Evolutionary conservation across 2,888 invertebrate genomes (phyloP).

Genomic region (Oscheius onirici): DNA sequence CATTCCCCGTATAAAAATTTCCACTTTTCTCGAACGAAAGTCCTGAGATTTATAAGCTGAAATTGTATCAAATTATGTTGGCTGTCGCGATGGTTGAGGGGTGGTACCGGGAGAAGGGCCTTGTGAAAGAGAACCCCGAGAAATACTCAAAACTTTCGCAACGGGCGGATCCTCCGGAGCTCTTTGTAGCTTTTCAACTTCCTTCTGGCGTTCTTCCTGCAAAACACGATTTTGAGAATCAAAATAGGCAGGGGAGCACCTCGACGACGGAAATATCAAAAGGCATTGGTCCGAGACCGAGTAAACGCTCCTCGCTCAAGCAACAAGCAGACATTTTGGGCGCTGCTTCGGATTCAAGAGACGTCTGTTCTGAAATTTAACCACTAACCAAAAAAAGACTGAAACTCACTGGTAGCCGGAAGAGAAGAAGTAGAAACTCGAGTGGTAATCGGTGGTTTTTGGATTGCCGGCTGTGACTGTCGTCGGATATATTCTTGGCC

Average conservation of each 20-base stretch:
- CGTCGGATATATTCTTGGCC: background rate
- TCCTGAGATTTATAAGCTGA: too few species aligned
- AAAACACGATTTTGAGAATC: too few species aligned
- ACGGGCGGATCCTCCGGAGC: constrained; percentile 15
- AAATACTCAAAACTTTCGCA: constrained; percentile 9
- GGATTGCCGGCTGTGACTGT: background rate
- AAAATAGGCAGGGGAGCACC: too few species aligned
- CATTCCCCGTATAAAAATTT: background rate
- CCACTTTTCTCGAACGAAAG: background rate
- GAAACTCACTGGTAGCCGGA: too few species aligned
- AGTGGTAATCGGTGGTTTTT: background rate
- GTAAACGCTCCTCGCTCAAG: constrained; percentile 17
- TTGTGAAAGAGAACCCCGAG: background rate
- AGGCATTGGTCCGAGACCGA: constrained; percentile 30
- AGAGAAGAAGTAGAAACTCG: too few species aligned
- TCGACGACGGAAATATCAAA: constrained; percentile 29
- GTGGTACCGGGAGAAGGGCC: background rate
- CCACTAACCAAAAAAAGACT: too few species aligned
- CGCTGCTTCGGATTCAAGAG: background rate
- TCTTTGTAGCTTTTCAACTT: constrained; percentile 25
- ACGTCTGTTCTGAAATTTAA: constrained; percentile 14
- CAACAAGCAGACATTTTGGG: constrained; percentile 31
- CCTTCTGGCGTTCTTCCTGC: constrained; percentile 28
- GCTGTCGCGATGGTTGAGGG: constrained; percentile 3
- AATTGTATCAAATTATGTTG: background rate